These are phyloP conservation scores for Drosophila obscura DNA, from an alignment of 1,140 invertebrate genomes.

Conservation along the genomic window DNA sequence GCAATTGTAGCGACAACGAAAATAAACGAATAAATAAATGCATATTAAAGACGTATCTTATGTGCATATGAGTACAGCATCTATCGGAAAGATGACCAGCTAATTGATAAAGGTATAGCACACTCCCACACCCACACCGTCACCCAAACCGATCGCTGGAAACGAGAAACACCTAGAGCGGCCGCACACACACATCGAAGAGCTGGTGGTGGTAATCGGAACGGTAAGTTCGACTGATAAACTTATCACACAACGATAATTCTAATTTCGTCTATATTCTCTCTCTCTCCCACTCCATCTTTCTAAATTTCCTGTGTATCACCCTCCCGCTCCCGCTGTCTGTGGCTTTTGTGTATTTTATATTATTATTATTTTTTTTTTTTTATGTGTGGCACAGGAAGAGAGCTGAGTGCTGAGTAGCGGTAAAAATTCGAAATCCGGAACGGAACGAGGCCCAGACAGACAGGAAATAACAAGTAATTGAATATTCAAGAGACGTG, in stretches of 20 bases:
- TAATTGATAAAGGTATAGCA: background rate
- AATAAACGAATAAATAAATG: slow-evolving; percentile 69
- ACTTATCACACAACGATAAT: slow-evolving; percentile 72
- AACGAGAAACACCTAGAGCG: too few relatives aligned
- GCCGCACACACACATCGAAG: slow-evolving; percentile 2
- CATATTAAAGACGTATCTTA: slow-evolving; percentile 6
- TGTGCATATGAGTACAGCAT: slow-evolving; percentile 19
- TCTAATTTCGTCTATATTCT: slow-evolving; percentile 53
- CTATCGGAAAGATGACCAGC: slow-evolving; percentile 62
- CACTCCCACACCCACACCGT: slow-evolving; percentile 19
- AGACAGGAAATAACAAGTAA: slow-evolving; percentile 67
- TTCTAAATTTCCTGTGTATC: background rate
- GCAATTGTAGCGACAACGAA: slow-evolving; percentile 50
- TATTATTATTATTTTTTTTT: too few relatives aligned
- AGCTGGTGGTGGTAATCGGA: slow-evolving; percentile 52
- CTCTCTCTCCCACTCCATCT: slow-evolving; percentile 6
- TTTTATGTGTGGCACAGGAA: too few relatives aligned
- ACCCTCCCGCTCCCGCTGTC: too few relatives aligned
- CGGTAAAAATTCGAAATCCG: background rate
- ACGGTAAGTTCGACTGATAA: slow-evolving; percentile 67
- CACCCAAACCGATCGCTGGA: slow-evolving; percentile 4
- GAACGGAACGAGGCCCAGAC: slow-evolving; percentile 25
- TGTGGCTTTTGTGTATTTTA: too few relatives aligned
- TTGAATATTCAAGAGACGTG: slow-evolving; percentile 72
- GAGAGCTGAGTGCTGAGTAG: too few relatives aligned